Evolutionary conservation across 2,113 vertebrate genomes (phyloP).

Genomic region (Thamnaconus septentrionalis): DNA sequence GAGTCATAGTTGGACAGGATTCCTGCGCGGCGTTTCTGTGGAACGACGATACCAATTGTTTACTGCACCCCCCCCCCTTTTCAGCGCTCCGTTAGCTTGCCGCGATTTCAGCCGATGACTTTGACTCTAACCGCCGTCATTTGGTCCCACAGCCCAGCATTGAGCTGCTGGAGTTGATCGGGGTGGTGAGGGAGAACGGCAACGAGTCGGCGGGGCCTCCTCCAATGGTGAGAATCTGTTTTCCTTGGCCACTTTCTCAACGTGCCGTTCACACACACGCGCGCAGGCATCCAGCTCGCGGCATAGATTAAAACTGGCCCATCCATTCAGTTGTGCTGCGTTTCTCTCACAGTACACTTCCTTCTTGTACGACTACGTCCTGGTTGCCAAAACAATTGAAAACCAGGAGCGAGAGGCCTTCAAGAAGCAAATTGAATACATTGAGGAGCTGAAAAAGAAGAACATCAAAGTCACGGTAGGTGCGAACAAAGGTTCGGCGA

Average conservation of each 20-base stretch:
- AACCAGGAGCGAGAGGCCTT: slow-evolving; percentile 19
- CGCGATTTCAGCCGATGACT: background rate
- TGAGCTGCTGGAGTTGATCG: slow-evolving; percentile 70
- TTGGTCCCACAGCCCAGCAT: slow-evolving; percentile 64
- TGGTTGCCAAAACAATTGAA: slow-evolving; percentile 73
- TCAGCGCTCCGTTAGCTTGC: too few relatives aligned
- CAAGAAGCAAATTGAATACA: slow-evolving; percentile 74
- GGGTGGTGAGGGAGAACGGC: slow-evolving; percentile 73
- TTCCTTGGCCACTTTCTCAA: background rate
- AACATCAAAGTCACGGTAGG: slow-evolving; percentile 81
- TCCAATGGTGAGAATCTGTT: slow-evolving; percentile 58
- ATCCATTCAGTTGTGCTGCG: background rate
- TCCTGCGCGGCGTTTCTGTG: slow-evolving; percentile 12
- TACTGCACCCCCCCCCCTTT: too few relatives aligned
- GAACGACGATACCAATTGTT: background rate
- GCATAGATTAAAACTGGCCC: too few relatives aligned
- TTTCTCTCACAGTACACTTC: slow-evolving; percentile 53
- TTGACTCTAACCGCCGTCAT: slow-evolving; percentile 18
- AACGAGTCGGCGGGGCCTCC: slow-evolving; percentile 45
- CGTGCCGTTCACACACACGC: too few relatives aligned
- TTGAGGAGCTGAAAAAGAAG: slow-evolving; percentile 75
- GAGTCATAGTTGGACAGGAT: slow-evolving; percentile 29
- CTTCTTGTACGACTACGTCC: slow-evolving; percentile 81
- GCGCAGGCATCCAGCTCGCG: too few relatives aligned
- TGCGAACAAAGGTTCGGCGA: slow-evolving; percentile 76